These are phyloP conservation scores for Phenganax subtilis DNA, from an alignment of 92 coral and sea anemone species.

Conservation along the genomic window DNA sequence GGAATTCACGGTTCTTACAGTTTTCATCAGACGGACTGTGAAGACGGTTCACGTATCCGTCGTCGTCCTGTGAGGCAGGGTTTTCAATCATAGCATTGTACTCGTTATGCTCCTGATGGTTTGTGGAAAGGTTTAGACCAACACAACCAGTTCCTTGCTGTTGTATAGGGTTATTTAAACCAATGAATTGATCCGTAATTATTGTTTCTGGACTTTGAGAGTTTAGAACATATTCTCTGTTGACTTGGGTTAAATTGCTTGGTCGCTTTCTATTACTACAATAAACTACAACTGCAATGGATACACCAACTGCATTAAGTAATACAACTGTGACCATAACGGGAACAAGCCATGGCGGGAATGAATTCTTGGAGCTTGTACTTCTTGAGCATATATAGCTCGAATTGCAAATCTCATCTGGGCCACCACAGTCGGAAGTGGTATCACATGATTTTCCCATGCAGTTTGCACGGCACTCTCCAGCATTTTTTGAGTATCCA, in stretches of 20 bases:
- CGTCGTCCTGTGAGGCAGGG: not conserved
- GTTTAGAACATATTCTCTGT: not conserved
- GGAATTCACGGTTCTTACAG: not conserved
- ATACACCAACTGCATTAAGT: constrained; percentile 1
- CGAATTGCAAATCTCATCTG: not conserved
- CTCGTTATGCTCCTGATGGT: not conserved
- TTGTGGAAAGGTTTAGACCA: not conserved
- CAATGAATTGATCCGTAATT: not conserved
- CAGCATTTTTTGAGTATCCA: not conserved
- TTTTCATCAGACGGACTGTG: not conserved
- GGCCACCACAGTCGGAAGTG: not conserved
- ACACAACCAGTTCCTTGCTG: not conserved
- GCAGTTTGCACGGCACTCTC: not conserved
- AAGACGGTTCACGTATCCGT: not conserved
- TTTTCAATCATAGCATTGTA: no score
- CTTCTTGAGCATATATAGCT: not conserved
- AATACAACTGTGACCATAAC: not conserved
- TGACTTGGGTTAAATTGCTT: not conserved
- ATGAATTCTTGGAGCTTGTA: not conserved
- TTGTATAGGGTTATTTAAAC: not conserved
- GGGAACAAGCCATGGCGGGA: not conserved
- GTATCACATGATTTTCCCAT: constrained; percentile 2
- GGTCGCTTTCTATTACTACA: not conserved
- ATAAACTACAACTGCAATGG: not conserved
- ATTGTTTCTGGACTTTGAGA: not conserved